Evolutionary conservation across 2,797 vertebrate genomes (phyloP).

Genomic region (Siniperca scherzeri): DNA sequence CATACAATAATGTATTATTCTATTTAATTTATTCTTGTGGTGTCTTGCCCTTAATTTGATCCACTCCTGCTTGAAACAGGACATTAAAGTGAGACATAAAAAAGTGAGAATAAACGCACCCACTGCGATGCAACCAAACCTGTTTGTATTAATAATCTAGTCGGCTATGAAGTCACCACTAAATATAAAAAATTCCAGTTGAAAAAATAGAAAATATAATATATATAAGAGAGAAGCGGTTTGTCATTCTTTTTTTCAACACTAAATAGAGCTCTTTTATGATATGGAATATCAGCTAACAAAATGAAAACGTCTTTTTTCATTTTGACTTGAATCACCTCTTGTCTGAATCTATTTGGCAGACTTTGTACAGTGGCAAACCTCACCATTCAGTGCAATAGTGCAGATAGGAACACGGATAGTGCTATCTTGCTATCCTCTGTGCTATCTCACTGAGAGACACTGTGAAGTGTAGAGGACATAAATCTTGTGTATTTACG

Average conservation of each 20-base stretch:
- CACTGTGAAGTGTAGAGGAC: slow-evolving; percentile 71
- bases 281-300: slow-evolving; percentile 9
- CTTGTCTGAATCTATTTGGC: slow-evolving; percentile 14
- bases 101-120: background rate
- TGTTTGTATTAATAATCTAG: background rate
- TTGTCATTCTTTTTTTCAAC: background rate
- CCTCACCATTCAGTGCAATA: slow-evolving; percentile 43
- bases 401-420: slow-evolving; percentile 62
- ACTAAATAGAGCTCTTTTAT: background rate
- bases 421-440: slow-evolving; percentile 72
- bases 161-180: background rate
- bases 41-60: background rate
- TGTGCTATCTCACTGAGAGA: slow-evolving; percentile 76
- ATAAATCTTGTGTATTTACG: slow-evolving; percentile 84
- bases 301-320: slow-evolving; percentile 36
- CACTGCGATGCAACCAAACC: slow-evolving; percentile 7
- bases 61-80: background rate
- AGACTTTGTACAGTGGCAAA: slow-evolving; percentile 56
- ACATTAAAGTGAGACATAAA: background rate
- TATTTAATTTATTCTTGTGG: background rate
- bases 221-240: no score
- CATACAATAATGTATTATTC: background rate
- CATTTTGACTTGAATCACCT: slow-evolving; percentile 43
- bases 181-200: background rate
- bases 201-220: background rate